Percentiles rank a stretch among this genome's conserved stretches.
phyloP scores from a whole-genome alignment of 1,140 invertebrate genomes.

The Drosophila pandora region DNA sequence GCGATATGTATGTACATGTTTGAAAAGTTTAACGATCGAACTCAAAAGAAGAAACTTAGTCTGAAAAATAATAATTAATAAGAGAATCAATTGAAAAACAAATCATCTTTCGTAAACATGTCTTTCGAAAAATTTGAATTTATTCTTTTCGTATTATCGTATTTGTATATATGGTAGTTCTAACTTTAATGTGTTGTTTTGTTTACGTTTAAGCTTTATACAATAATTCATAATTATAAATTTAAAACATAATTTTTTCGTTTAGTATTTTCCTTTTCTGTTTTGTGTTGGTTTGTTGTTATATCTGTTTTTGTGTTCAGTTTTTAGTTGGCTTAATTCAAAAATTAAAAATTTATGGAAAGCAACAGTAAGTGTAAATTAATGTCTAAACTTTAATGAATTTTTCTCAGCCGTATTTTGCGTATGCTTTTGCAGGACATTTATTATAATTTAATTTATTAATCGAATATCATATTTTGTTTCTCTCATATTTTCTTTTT shows the following conservation, averaged over 20 bases:
- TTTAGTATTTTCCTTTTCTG: slow-evolving; percentile 27
- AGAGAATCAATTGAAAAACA: slow-evolving; percentile 25
- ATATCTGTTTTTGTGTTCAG: slow-evolving; percentile 33
- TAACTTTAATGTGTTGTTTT: slow-evolving; percentile 67
- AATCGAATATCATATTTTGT: slow-evolving; percentile 49
- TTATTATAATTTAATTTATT: slow-evolving; percentile 41
- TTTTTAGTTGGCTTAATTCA: slow-evolving; percentile 63
- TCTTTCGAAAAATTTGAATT: slow-evolving; percentile 71
- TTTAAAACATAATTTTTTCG: slow-evolving; percentile 65
- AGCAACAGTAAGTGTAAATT: slow-evolving; percentile 72
- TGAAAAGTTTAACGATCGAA: slow-evolving; percentile 15
- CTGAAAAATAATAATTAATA: slow-evolving; percentile 7
- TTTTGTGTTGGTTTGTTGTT: slow-evolving; percentile 33
- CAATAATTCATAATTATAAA: slow-evolving; percentile 67
- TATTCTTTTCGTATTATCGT: slow-evolving; percentile 55
- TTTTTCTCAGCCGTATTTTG: slow-evolving; percentile 30
- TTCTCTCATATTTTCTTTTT: slow-evolving; percentile 21
- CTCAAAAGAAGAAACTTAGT: slow-evolving; percentile 10
- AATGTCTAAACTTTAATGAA: slow-evolving; percentile 64
- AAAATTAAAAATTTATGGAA: slow-evolving; percentile 78
- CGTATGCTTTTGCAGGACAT: slow-evolving; percentile 16
- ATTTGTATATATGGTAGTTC: slow-evolving; percentile 47
- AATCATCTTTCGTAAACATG: slow-evolving; percentile 41
- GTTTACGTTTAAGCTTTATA: slow-evolving; percentile 71
- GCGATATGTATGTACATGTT: slow-evolving; percentile 80